phyloP scores from a whole-genome alignment of 2,797 vertebrate species.

The Syngnathus acus region DNA sequence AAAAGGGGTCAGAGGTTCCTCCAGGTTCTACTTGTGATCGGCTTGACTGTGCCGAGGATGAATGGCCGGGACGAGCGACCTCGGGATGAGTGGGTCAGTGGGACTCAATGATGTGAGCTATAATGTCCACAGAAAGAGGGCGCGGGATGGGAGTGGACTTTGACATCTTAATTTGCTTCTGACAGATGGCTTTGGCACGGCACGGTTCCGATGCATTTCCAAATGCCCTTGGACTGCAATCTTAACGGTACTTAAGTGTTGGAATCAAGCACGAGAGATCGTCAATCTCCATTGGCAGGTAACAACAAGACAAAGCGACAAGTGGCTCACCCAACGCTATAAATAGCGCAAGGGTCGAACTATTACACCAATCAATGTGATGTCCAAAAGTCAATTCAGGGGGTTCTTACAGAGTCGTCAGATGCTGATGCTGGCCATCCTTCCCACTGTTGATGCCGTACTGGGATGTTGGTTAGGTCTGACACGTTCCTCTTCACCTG shows the following conservation, averaged over 20 bases:
- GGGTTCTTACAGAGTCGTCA: slow-evolving; percentile 84
- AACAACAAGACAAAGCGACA: background rate
- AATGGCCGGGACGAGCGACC: slow-evolving; percentile 61
- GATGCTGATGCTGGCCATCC: slow-evolving; percentile 91
- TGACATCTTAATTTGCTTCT: slow-evolving; percentile 75
- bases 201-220: slow-evolving; percentile 29
- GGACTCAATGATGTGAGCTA: slow-evolving; percentile 75
- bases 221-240: slow-evolving; percentile 7
- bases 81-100: slow-evolving; percentile 62
- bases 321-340: background rate
- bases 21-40: slow-evolving; percentile 67
- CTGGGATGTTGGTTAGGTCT: slow-evolving; percentile 96
- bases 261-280: too few species aligned
- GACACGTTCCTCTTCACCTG: slow-evolving; percentile 96
- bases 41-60: slow-evolving; percentile 61
- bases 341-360: background rate
- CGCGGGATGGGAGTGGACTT: slow-evolving; percentile 54
- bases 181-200: slow-evolving; percentile 43
- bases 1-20: slow-evolving; percentile 67
- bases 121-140: slow-evolving; percentile 71
- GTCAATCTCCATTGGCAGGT: background rate
- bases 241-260: background rate
- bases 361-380: background rate
- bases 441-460: slow-evolving; percentile 95
- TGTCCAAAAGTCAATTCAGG: too few species aligned